A percentile compares a stretch with the other conserved stretches of the same genome.
Evolutionary conservation across 2,797 vertebrate species (phyloP).

Genomic region (Echeneis naucrates): DNA sequence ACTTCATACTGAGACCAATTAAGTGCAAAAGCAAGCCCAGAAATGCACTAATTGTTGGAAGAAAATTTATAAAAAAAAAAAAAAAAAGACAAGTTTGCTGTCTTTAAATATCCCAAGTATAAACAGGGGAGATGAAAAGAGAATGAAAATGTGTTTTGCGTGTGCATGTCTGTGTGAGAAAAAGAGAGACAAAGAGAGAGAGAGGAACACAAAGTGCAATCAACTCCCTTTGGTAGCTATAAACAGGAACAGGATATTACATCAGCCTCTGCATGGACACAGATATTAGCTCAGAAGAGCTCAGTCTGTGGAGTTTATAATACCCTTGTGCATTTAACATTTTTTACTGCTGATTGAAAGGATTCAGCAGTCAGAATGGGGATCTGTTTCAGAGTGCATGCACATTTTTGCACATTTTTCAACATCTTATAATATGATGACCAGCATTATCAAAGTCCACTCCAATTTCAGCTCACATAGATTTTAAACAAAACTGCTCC

Average conservation of each 20-base stretch:
- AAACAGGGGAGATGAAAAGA: constrained; percentile 16
- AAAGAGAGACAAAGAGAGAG: constrained; percentile 3
- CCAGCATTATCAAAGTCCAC: not conserved
- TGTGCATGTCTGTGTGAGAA: constrained; percentile 1
- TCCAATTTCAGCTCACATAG: not conserved
- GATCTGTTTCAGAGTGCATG: not conserved
- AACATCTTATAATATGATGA: constrained; percentile 5
- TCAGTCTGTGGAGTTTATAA: constrained; percentile 45
- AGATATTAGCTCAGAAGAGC: constrained; percentile 54
- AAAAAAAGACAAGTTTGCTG: constrained; percentile 1
- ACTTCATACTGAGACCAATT: constrained; percentile 17
- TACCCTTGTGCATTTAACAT: constrained; percentile 41
- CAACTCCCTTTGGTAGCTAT: constrained; percentile 54
- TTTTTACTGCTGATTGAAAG: constrained; percentile 43
- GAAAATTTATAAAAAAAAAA: constrained; percentile 27
- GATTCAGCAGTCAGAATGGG: not conserved
- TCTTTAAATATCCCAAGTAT: constrained; percentile 17
- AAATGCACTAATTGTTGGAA: constrained; percentile 31
- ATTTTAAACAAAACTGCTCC: not conserved
- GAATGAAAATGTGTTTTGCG: not conserved
- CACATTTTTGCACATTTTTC: not conserved
- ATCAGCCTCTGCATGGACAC: constrained; percentile 51
- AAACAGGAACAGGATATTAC: constrained; percentile 68
- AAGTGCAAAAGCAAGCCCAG: constrained; percentile 40
- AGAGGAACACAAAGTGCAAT: constrained; percentile 10